phyloP scores from a whole-genome alignment of 1,140 invertebrate species.

The Magallana ariakensis region DNA sequence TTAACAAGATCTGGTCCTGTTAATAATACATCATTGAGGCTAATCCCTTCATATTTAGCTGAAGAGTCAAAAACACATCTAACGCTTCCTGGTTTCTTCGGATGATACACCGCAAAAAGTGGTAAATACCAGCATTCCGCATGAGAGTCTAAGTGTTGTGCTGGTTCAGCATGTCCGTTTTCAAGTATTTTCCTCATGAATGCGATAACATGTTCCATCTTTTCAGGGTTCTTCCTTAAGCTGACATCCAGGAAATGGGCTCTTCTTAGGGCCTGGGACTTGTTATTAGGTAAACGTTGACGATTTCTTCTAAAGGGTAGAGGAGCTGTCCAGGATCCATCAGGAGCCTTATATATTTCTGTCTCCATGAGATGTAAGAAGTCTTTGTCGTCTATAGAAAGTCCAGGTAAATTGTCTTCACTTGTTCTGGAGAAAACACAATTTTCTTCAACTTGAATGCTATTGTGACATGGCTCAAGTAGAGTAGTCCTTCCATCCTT shows the following conservation, averaged over 20 bases:
- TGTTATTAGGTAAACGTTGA: not conserved
- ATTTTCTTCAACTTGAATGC: not conserved
- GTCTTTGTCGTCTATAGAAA: constrained; percentile 24
- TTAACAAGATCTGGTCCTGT: constrained; percentile 15
- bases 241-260: constrained; percentile 34
- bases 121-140: constrained; percentile 54
- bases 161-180: constrained; percentile 45
- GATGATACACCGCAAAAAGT: no score
- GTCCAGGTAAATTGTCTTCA: not conserved
- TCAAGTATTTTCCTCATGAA: constrained; percentile 55
- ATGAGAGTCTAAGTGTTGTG: not conserved
- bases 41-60: no score
- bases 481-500: constrained; percentile 41
- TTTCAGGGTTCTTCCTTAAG: constrained; percentile 43
- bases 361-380: constrained; percentile 8
- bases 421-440: not conserved
- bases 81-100: no score
- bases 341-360: not conserved
- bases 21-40: not conserved
- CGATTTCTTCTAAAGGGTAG: constrained; percentile 45
- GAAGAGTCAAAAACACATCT: no score
- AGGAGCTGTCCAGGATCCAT: constrained; percentile 50
- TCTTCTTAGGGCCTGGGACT: constrained; percentile 35
- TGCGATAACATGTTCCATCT: constrained; percentile 45
- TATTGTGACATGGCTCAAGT: constrained; percentile 40